phyloP scores from a whole-genome alignment of 2,113 vertebrate species.

The Beaufortia kweichowensis region DNA sequence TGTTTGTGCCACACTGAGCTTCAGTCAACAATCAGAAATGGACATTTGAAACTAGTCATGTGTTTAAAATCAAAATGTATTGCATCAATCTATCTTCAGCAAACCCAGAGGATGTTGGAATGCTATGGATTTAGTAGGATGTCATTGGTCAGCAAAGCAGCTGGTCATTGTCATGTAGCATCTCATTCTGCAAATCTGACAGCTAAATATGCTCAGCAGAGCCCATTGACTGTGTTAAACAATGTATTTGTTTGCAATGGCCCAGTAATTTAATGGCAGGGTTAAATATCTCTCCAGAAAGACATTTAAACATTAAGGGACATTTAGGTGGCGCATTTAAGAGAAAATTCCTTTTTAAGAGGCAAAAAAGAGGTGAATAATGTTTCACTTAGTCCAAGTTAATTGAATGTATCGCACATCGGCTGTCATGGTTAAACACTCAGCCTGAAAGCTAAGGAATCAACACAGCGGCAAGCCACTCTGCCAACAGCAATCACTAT shows the following conservation, averaged over 20 bases:
- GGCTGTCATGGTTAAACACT: constrained; percentile 32
- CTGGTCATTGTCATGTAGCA: not conserved
- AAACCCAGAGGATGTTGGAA: not conserved
- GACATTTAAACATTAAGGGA: not conserved
- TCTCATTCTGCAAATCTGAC: not conserved
- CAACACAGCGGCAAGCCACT: constrained; percentile 29
- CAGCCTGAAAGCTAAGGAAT: constrained; percentile 42
- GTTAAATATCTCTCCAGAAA: constrained; percentile 3
- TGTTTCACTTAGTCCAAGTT: constrained; percentile 34
- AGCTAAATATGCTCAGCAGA: not conserved
- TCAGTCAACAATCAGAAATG: too few species aligned
- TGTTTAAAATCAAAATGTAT: not conserved
- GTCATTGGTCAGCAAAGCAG: not conserved
- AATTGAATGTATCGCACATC: constrained; percentile 26
- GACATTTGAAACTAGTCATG: not conserved
- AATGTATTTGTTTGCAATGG: not conserved
- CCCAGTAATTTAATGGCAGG: not conserved
- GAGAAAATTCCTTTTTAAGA: constrained; percentile 27
- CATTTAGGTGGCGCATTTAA: constrained; percentile 11
- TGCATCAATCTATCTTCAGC: too few species aligned
- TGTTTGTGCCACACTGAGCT: too few species aligned
- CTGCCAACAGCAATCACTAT: constrained; percentile 44
- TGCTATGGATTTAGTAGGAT: constrained; percentile 11
- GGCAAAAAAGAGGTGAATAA: constrained; percentile 14
- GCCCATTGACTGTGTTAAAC: not conserved